A percentile compares a stretch with the other conserved stretches of the same genome.
Evolutionary conservation across 2,888 invertebrate genomes (phyloP).

Genomic region (Pterobdella sp.): DNA sequence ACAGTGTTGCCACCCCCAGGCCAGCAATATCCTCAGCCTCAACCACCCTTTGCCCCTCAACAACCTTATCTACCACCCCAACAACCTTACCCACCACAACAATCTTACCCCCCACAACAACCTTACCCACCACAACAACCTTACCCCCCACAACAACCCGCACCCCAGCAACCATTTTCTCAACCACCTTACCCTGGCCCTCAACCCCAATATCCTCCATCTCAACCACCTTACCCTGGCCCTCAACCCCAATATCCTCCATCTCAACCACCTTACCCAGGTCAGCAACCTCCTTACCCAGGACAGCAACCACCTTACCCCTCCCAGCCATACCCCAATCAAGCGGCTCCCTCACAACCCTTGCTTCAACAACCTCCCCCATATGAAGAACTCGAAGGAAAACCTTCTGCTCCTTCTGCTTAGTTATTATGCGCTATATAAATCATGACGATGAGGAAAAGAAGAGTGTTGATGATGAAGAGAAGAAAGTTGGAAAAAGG

Average conservation of each 20-base stretch:
- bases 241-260: not conserved
- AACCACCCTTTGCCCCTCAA: not conserved
- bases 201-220: not conserved
- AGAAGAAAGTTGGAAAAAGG: not conserved
- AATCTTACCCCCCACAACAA: not conserved
- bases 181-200: not conserved
- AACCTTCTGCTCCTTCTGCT: not conserved
- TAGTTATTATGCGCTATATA: too few species aligned
- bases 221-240: not conserved
- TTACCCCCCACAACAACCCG: not conserved
- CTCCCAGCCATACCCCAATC: not conserved
- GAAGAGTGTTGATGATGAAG: too few species aligned
- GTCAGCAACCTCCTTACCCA: not conserved
- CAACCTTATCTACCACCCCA: not conserved
- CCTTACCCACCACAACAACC: not conserved
- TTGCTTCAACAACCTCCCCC: not conserved
- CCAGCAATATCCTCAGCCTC: not conserved
- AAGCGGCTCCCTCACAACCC: not conserved
- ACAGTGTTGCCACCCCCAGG: not conserved
- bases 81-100: not conserved
- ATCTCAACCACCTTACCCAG: not conserved
- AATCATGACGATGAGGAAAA: too few species aligned
- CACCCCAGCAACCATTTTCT: not conserved
- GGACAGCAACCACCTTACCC: not conserved
- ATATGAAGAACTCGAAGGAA: not conserved